Evolutionary conservation across 2,797 vertebrate species (phyloP).

Genomic region (Diceros bicornis): DNA sequence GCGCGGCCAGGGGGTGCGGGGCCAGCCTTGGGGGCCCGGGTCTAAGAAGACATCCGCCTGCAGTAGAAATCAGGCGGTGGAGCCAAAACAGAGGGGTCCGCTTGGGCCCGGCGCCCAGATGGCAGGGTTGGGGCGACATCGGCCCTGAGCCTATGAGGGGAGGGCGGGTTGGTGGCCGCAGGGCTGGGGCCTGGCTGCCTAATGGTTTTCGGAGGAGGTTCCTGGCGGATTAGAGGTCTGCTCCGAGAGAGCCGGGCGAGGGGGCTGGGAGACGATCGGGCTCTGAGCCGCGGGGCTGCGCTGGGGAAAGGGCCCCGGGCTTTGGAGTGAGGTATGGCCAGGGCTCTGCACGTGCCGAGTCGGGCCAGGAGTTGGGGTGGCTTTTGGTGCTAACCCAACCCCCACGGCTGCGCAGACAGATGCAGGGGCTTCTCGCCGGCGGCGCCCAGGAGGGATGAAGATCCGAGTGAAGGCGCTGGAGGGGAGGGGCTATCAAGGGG

Average conservation of each 20-base stretch:
- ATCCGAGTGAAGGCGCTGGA: background rate
- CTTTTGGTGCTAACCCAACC: background rate
- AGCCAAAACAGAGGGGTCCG: background rate
- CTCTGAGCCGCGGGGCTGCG: fast-evolving
- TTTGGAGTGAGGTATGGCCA: background rate
- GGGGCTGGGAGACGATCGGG: background rate
- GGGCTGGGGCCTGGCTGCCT: constrained; percentile 43
- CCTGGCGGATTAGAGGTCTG: constrained; percentile 59
- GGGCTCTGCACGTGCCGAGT: background rate
- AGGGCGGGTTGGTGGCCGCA: background rate
- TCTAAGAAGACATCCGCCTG: background rate
- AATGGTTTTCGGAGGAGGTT: constrained; percentile 78
- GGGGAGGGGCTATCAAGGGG: background rate
- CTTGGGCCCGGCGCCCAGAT: background rate
- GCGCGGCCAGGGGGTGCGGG: fast-evolving
- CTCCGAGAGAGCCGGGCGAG: background rate
- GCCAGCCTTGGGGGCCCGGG: fast-evolving
- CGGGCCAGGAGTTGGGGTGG: background rate
- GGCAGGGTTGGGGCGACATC: background rate
- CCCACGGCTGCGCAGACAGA: background rate
- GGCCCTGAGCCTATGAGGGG: background rate
- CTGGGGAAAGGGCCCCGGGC: background rate
- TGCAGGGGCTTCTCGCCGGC: background rate
- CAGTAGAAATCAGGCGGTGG: background rate
- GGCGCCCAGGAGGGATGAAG: background rate